Base-by-base conservation (phyloP, 2,113 vertebrate genomes). In the Mixornis gularis region DNA sequence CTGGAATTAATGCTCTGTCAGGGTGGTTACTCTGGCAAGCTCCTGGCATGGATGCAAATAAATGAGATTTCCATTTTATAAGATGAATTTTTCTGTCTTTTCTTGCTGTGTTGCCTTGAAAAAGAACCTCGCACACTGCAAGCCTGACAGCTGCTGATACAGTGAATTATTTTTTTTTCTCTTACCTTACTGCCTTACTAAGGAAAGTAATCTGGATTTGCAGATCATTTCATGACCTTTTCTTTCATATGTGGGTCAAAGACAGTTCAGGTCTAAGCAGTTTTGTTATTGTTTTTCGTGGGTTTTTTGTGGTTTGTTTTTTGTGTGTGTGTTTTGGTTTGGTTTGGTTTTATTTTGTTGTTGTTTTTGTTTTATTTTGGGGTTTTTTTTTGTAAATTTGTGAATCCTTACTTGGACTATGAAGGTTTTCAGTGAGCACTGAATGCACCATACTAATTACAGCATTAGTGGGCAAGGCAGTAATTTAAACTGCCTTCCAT, bases 41-140 rank as follows among this genome's bases (percentile, higher is more conserved):
- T 83, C 22, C 60, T 92, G 89, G 56, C n/a, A 30, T 14, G 43
- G 69, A 65, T 77, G 59, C 70, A 78, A 48, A 82, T 60, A 95
- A 81, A 90, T 87, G 65, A 82, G 49, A 63, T 76, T 89, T 89
- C 30, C 18, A 17, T 92, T 90, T 95, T 81, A 41, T 68, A 65
- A 94, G 55, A 83, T 65, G 17, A 87, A 79, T 93, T 43, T 70
- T 89, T 81, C 53, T 79, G 63, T 71, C n/a, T 71, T 71, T 60
- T 91, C 58, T 51, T 94, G 22, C 52, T 29, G 27, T 59, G 32
- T 63, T 89, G 63, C 71, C 79, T 90, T 95, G 63, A 76, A 92
- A 62, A 93, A 60, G 53, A 89, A 69, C 26, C 43, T 56, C 0
- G 0, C 0, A 1, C 24, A 51, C 15, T 65, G 71, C n/a, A 55